Evolutionary conservation across 2,888 invertebrate species (phyloP), one percentile per base, ranked within the genome.

Genomic region (Clistopyga incitator): DNA sequence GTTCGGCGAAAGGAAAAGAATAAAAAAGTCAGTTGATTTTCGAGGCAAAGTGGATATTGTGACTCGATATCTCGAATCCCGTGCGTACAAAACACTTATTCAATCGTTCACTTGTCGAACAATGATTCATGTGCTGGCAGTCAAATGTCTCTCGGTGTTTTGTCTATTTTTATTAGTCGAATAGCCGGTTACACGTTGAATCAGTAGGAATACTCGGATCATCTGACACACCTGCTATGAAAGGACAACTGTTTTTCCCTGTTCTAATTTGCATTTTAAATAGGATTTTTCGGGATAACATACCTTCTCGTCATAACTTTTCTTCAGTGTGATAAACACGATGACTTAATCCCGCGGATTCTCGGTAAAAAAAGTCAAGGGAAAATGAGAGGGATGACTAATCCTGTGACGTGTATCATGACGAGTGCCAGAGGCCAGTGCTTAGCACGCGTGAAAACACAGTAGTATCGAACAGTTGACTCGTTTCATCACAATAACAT

Each of bases 371-470:
- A 42, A 18, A 8, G n/a, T 10, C 23, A 11, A 54, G 54, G 11
- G 54, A 6, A 20, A 54, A 23, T 18, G 0, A 0, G 42, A 71
- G 56, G 42, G 34, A 72, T 72, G 59, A 52, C 59, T 59, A 59
- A 71, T 54, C 45, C 42, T n/a, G 45, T 71, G 71, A 71, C 71
- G 71, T 71, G 54, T 25, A 38, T 42, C 42, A 20, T 13, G 23
- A 13, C 8, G 42, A 56, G 25, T n/a, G 59, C 45, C n/a, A n/a
- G 34, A 59, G 25, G 25, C 25, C 72, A 25, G 34, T 29, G 59
- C 23, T 59, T 45, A 56, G 59, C 38, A 15, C 45, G 25, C 6
- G 15, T 50, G 34, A 61, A 61, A 61, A 61, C n/a, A 34, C n/a
- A 29, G 34, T 34, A 3, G 6, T 34, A 61, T 61, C 59, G 10